These are phyloP conservation scores for Eupithecia insigniata DNA, from an alignment of 2,888 invertebrate species.

Conservation along the genomic window DNA sequence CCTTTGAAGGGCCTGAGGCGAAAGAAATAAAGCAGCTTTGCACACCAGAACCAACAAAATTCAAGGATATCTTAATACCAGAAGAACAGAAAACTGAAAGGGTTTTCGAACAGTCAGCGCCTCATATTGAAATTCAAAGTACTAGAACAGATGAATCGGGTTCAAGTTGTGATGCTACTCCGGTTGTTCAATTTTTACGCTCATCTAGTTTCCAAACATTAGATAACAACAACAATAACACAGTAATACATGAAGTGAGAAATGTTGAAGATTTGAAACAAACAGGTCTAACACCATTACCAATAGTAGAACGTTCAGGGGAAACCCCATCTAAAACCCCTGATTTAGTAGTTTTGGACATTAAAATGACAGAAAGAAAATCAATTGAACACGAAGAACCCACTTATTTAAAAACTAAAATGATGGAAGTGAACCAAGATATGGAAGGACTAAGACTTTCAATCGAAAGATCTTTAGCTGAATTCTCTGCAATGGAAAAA, in stretches of 20 bases:
- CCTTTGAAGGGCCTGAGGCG: conserved; percentile 7
- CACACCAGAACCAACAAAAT: conserved; percentile 18
- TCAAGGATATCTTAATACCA: conserved; percentile 11
- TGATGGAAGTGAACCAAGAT: conserved; percentile 76
- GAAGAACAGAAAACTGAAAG: conserved; percentile 29
- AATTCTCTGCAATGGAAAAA: conserved; percentile 68
- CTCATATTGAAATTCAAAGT: conserved; percentile 53
- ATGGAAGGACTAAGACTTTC: conserved; percentile 76
- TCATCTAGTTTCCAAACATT: conserved; percentile 65
- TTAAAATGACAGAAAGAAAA: conserved; percentile 49
- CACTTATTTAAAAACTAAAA: conserved; percentile 74
- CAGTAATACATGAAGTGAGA: conserved; percentile 66
- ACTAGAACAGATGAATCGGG: conserved; percentile 54
- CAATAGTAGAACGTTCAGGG: conserved; percentile 60
- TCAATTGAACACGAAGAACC: conserved; percentile 55
- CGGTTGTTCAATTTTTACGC: conserved; percentile 69
- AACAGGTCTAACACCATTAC: conserved; percentile 40
- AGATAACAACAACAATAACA: conserved; percentile 67
- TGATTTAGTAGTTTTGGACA: conserved; percentile 45
- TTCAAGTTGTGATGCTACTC: conserved; percentile 56
- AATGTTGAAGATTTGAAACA: conserved; percentile 47
- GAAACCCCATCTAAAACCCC: conserved; percentile 55
- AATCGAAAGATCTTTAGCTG: conserved; percentile 76
- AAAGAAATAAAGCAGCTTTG: conserved; percentile 25
- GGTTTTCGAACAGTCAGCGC: conserved; percentile 25